phyloP scores from a whole-genome alignment of 1,140 invertebrate species.

The Conus betulinus region DNA sequence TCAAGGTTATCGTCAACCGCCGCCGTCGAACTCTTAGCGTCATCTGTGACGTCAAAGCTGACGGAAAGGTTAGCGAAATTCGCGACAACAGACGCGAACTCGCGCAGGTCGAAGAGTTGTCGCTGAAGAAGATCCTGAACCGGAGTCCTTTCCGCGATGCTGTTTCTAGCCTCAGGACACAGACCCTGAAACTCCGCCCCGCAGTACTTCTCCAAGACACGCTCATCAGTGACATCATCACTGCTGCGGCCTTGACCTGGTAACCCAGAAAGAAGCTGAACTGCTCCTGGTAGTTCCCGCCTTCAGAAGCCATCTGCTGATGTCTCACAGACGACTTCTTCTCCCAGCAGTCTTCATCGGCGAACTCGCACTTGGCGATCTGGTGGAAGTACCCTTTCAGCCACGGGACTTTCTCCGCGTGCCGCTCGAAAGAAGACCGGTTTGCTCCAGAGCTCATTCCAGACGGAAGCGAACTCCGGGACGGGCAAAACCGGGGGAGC shows the following conservation, averaged over 20 bases:
- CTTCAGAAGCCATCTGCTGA: background rate
- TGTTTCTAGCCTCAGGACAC: background rate
- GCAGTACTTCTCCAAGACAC: background rate
- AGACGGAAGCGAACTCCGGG: background rate
- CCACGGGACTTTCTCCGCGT: conserved; percentile 4
- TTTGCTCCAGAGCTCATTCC: conserved; percentile 19
- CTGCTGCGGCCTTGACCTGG: conserved; percentile 18
- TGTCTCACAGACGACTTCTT: too few species aligned
- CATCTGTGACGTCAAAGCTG: background rate
- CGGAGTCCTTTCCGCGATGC: background rate
- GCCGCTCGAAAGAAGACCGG: background rate
- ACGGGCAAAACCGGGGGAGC: background rate
- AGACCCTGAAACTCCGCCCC: background rate
- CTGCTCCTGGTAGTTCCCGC: background rate
- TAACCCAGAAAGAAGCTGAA: conserved; percentile 5
- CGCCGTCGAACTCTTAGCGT: background rate
- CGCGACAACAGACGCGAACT: background rate
- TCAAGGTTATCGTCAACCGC: too few species aligned
- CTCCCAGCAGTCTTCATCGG: background rate
- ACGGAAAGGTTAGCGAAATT: background rate
- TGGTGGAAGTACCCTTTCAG: background rate
- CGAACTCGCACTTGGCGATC: background rate
- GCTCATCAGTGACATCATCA: conserved; percentile 3
- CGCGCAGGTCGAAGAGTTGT: background rate
- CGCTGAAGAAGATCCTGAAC: background rate